Conservation (phyloP, 2,797 vertebrate genomes). For the Oreortyx pictus region DNA sequence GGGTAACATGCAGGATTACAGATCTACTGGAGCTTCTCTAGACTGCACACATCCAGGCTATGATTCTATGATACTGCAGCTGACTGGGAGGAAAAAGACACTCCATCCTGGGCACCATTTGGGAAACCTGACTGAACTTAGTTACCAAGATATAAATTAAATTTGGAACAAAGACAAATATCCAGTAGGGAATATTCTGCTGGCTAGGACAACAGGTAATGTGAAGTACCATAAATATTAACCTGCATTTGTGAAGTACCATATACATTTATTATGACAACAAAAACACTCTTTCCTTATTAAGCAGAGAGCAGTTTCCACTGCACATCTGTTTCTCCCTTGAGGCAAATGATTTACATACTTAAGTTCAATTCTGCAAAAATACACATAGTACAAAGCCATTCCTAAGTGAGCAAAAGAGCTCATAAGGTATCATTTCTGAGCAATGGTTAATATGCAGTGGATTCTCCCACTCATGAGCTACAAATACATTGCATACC, state of each 20-base stretch:
- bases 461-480: slow-evolving; percentile 26
- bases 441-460: not conserved
- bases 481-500: not conserved
- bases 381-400: not conserved
- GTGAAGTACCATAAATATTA: not conserved
- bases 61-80: not conserved
- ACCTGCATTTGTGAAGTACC: not conserved
- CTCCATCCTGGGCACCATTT: not conserved
- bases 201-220: not conserved
- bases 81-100: not conserved
- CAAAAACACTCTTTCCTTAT: not conserved
- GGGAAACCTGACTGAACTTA: not conserved
- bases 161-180: not conserved
- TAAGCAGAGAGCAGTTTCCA: not conserved
- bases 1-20: not conserved
- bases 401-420: not conserved
- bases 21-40: not conserved
- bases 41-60: not conserved
- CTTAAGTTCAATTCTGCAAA: not conserved
- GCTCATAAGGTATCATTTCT: not conserved
- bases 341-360: not conserved
- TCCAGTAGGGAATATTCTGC: not conserved
- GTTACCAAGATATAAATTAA: not conserved
- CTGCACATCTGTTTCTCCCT: not conserved
- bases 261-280: not conserved